Base-by-base conservation (phyloP, 2,113 vertebrate species). In the Coryphaenoides rupestris region DNA sequence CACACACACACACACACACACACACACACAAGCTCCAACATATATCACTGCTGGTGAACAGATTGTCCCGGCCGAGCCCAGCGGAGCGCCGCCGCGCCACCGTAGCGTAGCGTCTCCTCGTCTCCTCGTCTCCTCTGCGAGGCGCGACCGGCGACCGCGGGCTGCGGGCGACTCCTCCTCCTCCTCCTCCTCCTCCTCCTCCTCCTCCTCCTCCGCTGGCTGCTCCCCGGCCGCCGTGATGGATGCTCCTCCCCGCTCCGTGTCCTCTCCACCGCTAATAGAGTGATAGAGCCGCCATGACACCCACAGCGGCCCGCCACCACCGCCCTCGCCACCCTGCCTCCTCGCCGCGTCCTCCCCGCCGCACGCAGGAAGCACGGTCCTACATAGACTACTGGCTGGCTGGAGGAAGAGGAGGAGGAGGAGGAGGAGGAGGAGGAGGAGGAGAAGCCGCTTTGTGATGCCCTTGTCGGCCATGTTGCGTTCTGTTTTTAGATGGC, bases 211-310 rank as follows among this genome's bases (percentile, higher is more conserved):
- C n/a, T n/a, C n/a, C 13, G 71, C 78, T 28, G 68, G 78, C 74
- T 72, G 33, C 28, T 13, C 5, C 73, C 73, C 55, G 75, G 78
- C 66, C 47, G 17, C 12, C 21, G 5, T 87, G 85, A 89, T 87
- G 78, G 84, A 87, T 83, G 87, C 52, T 73, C 74, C 57, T 71
- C 78, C 77, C 67, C 17, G 26, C 70, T 26, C 23, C 56, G 80
- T 82, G 82, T 84, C 82, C 74, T 85, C 71, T 70, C 75, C 76
- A n/a, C 86, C 83, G 80, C 79, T 89, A 84, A 86, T 83, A 81
- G 79, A 81, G 77, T 82, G 87, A 84, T 75, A 75, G 79, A 81
- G 55, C 69, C 75, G 59, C 79, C 77, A 74, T 77, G 75, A 74
- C 74, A 81, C 73, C 61, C 70, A 13, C 17, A 9, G 13, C 68